Evolutionary conservation across 2,888 invertebrate genomes (phyloP).

Genomic region (Nymphalis c-album): DNA sequence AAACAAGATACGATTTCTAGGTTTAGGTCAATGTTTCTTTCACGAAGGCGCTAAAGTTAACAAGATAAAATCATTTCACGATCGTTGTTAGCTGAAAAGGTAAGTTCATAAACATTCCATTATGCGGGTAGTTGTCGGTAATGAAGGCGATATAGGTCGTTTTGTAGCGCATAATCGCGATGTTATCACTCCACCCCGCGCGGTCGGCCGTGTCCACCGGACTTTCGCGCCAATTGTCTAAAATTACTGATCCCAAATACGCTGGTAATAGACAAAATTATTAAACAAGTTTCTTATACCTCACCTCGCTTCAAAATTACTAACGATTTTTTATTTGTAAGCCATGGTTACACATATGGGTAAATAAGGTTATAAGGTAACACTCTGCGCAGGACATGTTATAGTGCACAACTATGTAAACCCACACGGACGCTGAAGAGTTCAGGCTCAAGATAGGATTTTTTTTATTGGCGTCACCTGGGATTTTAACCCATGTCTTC

Average conservation of each 20-base stretch:
- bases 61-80: slow-evolving; percentile 35
- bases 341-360: no score
- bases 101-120: slow-evolving; percentile 54
- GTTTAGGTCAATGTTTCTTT: slow-evolving; percentile 16
- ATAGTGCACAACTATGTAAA: no score
- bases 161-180: slow-evolving; percentile 78
- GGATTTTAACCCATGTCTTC: no score
- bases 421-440: no score
- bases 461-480: no score
- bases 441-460: no score
- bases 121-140: slow-evolving; percentile 63
- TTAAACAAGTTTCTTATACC: neutral
- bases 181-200: slow-evolving; percentile 58
- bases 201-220: slow-evolving; percentile 56
- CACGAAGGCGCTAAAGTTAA: slow-evolving; percentile 33
- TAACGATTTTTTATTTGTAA: no score
- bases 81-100: slow-evolving; percentile 30
- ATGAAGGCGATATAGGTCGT: slow-evolving; percentile 72
- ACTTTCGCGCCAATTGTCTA: slow-evolving; percentile 44
- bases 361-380: no score
- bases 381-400: no score
- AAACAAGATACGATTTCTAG: neutral
- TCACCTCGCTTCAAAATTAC: no score
- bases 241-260: slow-evolving; percentile 22
- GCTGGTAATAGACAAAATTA: slow-evolving; percentile 14